Percentiles rank a stretch among this genome's conserved stretches.
Evolutionary conservation across 2,797 vertebrate species (phyloP).

Genomic region (Varecia variegata): DNA sequence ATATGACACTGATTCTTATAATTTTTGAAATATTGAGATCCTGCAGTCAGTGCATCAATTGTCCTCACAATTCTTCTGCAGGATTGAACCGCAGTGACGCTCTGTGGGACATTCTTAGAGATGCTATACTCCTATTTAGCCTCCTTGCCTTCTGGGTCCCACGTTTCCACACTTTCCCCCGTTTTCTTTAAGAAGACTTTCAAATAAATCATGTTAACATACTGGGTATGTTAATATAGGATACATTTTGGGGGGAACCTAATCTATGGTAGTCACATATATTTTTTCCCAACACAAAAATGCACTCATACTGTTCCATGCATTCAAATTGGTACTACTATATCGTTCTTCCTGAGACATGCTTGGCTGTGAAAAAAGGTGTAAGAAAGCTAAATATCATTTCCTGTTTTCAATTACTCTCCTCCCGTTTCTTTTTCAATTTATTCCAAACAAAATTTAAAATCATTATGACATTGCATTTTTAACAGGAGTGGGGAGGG

Average conservation of each 20-base stretch:
- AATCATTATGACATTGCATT: neutral
- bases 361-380: neutral
- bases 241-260: neutral
- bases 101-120: neutral
- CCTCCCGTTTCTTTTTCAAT: neutral
- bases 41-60: neutral
- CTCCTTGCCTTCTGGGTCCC: fast-evolving
- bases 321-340: neutral
- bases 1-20: neutral
- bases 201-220: neutral
- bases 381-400: neutral
- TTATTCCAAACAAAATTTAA: neutral
- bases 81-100: neutral
- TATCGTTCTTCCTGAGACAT: neutral
- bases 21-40: neutral
- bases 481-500: neutral
- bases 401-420: neutral
- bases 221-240: neutral
- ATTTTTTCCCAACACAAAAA: neutral
- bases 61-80: neutral
- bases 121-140: neutral
- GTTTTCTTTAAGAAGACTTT: neutral
- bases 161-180: neutral
- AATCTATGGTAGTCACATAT: neutral
- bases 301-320: neutral